Evolutionary conservation across 2,888 invertebrate species (phyloP).

Genomic region (Rhimphoctona megacephalus): DNA sequence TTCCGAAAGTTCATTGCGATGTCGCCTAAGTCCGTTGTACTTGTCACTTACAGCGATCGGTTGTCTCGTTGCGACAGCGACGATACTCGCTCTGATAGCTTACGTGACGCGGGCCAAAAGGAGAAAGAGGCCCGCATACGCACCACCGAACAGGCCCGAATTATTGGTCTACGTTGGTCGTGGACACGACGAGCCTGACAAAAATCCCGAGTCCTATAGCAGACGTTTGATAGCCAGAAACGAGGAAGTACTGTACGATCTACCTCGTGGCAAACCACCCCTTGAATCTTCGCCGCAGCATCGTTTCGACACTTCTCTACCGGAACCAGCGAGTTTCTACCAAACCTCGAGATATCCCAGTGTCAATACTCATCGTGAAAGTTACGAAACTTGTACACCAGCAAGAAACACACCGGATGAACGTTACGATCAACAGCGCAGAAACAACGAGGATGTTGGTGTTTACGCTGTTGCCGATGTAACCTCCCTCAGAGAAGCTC

Average conservation of each 20-base stretch:
- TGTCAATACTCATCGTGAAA: constrained; percentile 32
- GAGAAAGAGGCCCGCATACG: constrained; percentile 80
- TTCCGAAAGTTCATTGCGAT: constrained; percentile 80
- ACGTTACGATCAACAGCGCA: constrained; percentile 46
- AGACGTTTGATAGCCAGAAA: constrained; percentile 79
- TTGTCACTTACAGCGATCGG: constrained; percentile 83
- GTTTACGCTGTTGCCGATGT: constrained; percentile 83
- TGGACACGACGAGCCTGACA: constrained; percentile 78
- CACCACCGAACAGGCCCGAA: constrained; percentile 81
- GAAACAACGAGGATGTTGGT: constrained; percentile 73
- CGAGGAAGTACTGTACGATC: constrained; percentile 81
- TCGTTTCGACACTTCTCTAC: constrained; percentile 37
- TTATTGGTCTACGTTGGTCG: constrained; percentile 83
- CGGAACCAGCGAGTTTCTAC: constrained; percentile 77
- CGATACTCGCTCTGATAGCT: constrained; percentile 81
- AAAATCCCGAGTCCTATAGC: constrained; percentile 80
- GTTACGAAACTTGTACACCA: constrained; percentile 19
- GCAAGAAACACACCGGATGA: constrained; percentile 24
- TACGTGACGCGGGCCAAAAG: constrained; percentile 80
- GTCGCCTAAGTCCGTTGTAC: constrained; percentile 81
- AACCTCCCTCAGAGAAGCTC: constrained; percentile 78
- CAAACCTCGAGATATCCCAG: constrained; percentile 78
- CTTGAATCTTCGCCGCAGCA: constrained; percentile 36
- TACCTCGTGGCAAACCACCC: constrained; percentile 71
- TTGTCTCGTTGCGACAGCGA: constrained; percentile 81